These are phyloP conservation scores for Sakesphorus luctuosus DNA, from an alignment of 2,113 vertebrate genomes.

Conservation along the genomic window DNA sequence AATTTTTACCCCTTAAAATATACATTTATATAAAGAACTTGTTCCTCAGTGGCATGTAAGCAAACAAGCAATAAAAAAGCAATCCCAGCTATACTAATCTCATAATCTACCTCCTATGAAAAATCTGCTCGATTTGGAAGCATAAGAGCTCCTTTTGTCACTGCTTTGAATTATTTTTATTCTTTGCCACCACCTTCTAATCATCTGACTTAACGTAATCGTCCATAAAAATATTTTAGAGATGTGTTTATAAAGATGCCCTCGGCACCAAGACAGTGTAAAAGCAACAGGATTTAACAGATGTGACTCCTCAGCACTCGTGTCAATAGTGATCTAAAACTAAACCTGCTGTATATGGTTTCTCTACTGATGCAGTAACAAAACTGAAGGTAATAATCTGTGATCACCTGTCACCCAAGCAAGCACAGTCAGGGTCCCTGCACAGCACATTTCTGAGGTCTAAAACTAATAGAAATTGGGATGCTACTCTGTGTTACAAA, in stretches of 20 bases:
- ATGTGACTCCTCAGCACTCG: background rate
- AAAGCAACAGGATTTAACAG: background rate
- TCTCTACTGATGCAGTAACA: background rate
- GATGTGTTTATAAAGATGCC: background rate
- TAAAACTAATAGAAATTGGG: background rate
- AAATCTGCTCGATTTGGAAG: background rate
- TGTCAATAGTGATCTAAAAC: background rate
- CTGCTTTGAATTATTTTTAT: background rate
- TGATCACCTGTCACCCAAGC: background rate
- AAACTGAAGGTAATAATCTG: background rate
- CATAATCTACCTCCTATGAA: background rate
- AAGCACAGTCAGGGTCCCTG: background rate
- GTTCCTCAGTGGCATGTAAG: background rate
- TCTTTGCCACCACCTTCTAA: background rate
- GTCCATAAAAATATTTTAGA: background rate
- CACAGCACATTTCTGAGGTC: background rate
- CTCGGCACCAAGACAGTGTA: background rate
- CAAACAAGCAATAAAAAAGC: background rate
- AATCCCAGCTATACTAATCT: background rate
- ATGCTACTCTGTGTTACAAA: background rate
- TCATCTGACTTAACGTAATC: background rate
- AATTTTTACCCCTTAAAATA: background rate
- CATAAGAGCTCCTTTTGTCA: background rate
- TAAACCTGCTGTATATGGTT: background rate
- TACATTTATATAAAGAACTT: background rate